Percentiles rank a stretch among this genome's conserved stretches.
phyloP scores from a whole-genome alignment of 2,888 invertebrate species.

The Agrypnus murinus region DNA sequence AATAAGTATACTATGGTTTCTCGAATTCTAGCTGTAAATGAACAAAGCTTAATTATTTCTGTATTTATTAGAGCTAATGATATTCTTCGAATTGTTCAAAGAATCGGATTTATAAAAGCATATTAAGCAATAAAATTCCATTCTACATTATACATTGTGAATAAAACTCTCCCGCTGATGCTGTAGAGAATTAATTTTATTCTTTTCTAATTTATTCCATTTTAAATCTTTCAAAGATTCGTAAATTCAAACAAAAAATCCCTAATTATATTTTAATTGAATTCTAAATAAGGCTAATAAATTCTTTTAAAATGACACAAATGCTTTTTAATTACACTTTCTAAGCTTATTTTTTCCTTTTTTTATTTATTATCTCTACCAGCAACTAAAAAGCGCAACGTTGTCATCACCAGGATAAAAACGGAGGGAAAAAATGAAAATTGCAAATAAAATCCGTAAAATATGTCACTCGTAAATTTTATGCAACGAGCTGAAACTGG shows the following conservation, averaged over 20 bases:
- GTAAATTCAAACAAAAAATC: background rate
- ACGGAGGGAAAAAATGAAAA: constrained; percentile 1
- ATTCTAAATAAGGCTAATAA: constrained; percentile 4
- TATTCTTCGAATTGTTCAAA: too few relatives aligned
- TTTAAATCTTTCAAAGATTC: background rate
- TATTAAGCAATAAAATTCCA: too few relatives aligned
- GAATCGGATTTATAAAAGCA: too few relatives aligned
- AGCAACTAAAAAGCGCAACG: background rate
- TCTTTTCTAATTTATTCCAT: too few relatives aligned
- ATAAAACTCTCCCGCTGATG: too few relatives aligned
- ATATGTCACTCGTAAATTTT: constrained; percentile 18
- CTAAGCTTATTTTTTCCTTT: background rate
- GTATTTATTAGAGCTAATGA: too few relatives aligned
- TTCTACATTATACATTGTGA: too few relatives aligned
- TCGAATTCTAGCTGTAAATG: too few relatives aligned
- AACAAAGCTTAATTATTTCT: too few relatives aligned
- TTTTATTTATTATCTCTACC: constrained; percentile 18
- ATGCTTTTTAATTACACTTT: constrained; percentile 18
- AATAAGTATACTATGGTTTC: too few relatives aligned
- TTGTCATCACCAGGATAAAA: constrained; percentile 18
- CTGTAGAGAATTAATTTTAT: too few relatives aligned
- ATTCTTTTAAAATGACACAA: constrained; percentile 3
- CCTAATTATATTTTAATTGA: background rate
- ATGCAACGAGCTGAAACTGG: constrained; percentile 16
- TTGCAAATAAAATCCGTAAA: constrained; percentile 23